Evolutionary conservation across 2,888 invertebrate species (phyloP), one percentile per base, ranked within the genome.

Genomic region (Frankliniella fusca): DNA sequence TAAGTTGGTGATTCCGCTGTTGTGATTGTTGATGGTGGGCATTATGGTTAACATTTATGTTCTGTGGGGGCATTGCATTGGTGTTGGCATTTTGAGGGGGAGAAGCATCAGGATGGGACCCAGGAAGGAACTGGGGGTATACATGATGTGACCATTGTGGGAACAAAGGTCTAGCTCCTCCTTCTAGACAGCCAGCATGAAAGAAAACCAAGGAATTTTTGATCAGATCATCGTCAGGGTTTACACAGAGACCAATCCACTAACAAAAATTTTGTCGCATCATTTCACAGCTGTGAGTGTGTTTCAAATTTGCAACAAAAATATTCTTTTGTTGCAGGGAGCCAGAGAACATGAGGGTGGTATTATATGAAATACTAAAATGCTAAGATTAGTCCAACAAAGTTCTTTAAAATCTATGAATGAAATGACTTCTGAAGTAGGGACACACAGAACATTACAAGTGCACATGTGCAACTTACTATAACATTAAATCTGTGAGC

Each of bases 61-160:
- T 89, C 86, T 89, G 88, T 86, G 90, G 89, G 86, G 65, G 65
- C 23, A 76, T 76, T 76, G 70, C 23, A 27, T 90, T 90, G 87
- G 90, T 90, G 86, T 89, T 88, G 86, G 90, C 90, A 87, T 88
- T 88, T 86, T 88, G 87, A 87, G 88, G 85, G 87, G 88, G 86
- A 86, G 87, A 23, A 12, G 70, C 87, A 87, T 88, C 88, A 86
- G 90, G 86, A 90, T 95, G 95, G 89, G 95, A 94, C 89, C 95
- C 95, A 87, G 96, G 95, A 89, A 96, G 92, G 91, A 96, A 96
- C 92, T 96, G 96, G 86, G 96, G 96, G 90, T 96, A 95, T 88
- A 96, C 95, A 91, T 96, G 96, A 91, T 96, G 96, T 86, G 96
- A 96, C 96, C 96, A 96, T 91, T 96, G 96, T 86, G 96, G 96